These are phyloP conservation scores for Phorcus lineatus DNA, from an alignment of 2,888 invertebrate genomes.

Conservation along the genomic window DNA sequence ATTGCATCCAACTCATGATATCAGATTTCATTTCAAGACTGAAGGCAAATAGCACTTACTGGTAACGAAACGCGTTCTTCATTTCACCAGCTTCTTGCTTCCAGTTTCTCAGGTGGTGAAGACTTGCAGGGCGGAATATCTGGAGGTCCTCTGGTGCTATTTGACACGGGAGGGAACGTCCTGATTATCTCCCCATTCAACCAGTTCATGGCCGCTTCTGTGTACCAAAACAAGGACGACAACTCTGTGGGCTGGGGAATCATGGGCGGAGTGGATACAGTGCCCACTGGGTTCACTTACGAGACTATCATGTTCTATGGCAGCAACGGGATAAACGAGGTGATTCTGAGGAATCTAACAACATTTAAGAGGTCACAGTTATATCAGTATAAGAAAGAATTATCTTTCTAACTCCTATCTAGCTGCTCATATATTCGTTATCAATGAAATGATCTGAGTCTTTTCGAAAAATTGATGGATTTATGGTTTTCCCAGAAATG, in stretches of 20 bases:
- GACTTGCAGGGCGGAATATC: constrained; percentile 46
- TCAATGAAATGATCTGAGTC: too few species aligned
- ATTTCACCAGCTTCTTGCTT: too few species aligned
- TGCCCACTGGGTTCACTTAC: constrained; percentile 30
- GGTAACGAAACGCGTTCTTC: too few species aligned
- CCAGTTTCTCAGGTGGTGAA: background rate
- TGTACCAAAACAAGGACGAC: constrained; percentile 43
- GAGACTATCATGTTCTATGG: constrained; percentile 37
- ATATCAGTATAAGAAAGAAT: too few species aligned
- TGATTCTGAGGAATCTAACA: constrained; percentile 6
- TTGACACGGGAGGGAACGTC: constrained; percentile 50
- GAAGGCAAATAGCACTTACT: too few species aligned
- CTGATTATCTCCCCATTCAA: constrained; percentile 56
- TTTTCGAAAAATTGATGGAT: too few species aligned
- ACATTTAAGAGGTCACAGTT: too few species aligned
- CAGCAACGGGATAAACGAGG: constrained; percentile 37
- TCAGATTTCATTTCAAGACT: too few species aligned
- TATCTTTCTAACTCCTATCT: too few species aligned
- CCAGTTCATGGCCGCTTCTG: constrained; percentile 58
- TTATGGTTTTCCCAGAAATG: too few species aligned
- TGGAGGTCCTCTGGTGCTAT: constrained; percentile 58
- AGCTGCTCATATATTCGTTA: too few species aligned
- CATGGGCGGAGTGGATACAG: constrained; percentile 57
- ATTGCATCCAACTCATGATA: too few species aligned
- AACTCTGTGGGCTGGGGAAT: constrained; percentile 58